Base-by-base conservation (phyloP, 2,888 invertebrate genomes). In the Incurvaria masculella region DNA sequence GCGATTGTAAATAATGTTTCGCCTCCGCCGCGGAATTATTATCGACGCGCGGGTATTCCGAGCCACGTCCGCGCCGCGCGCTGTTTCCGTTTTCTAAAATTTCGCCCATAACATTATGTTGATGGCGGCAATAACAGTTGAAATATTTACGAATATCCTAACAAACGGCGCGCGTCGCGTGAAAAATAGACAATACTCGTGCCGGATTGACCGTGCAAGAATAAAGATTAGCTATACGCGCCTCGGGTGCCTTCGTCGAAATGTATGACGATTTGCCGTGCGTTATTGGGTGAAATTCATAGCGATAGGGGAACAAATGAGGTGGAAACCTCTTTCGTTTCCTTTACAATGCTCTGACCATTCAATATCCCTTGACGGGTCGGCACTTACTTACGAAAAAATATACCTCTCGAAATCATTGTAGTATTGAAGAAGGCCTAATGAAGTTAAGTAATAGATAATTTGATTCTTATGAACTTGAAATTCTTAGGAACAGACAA, bases 131-230 rank as follows among this genome's bases (percentile, higher is more conserved):
- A 74, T 76, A 78, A 74, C 69, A 69, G 58, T 68, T 76, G 76
- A 72, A 78, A 78, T 76, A 78, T 78, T 78, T 74, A 75, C 74
- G 73, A 69, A 75, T 73, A 73, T 71, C 65, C 69, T 65, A 70
- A 74, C 72, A 74, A 76, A 75, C 70, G 72, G 69, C 63, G 58
- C 66, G 64, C 57, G n/a, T n/a, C 54, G 52, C 53, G 61, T 76
- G 78, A 76, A 69, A 72, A 72, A 78, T 74, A 65, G 70, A 59
- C 59, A 61, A 63, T 64, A 62, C 63, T 61, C 60, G 62, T 56
- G 62, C 57, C 60, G 68, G 67, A 72, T 73, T 75, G 76, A 74
- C 74, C 74, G 69, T 16, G 42, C 42, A 61, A 59, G 67, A 64
- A 68, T 67, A 68, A 64, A 68, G 65, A 69, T 71, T 66, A 67